Evolutionary conservation across 2,888 invertebrate species (phyloP).

Genomic region (Chromoteleia sp.): DNA sequence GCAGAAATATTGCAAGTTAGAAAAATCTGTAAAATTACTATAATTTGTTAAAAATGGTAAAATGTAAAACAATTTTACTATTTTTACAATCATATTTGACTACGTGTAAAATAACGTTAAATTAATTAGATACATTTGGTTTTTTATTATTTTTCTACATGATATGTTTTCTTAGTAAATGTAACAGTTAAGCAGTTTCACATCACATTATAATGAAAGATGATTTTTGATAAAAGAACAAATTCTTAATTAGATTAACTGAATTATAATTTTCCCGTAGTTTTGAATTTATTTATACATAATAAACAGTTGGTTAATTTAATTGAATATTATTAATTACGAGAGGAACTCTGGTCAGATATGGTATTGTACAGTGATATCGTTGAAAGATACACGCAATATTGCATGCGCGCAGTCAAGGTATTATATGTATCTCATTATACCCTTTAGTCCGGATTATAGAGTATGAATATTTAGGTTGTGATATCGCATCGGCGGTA

Average conservation of each 20-base stretch:
- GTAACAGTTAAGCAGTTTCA: neutral
- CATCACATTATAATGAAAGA: conserved; percentile 6
- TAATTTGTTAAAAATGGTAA: too few relatives aligned
- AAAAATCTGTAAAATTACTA: too few relatives aligned
- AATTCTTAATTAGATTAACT: conserved; percentile 39
- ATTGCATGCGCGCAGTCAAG: conserved; percentile 48
- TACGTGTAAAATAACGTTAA: too few relatives aligned
- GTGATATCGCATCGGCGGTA: conserved; percentile 43
- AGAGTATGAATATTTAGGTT: conserved; percentile 61
- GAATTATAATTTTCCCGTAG: conserved; percentile 24
- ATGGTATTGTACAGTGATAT: conserved; percentile 53
- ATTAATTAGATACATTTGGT: too few relatives aligned
- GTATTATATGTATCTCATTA: conserved; percentile 57
- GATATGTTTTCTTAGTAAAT: too few relatives aligned
- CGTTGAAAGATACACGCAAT: conserved; percentile 63
- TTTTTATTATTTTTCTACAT: too few relatives aligned
- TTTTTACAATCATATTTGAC: too few relatives aligned
- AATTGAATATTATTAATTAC: conserved; percentile 65
- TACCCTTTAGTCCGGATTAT: conserved; percentile 45
- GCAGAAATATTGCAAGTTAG: too few relatives aligned
- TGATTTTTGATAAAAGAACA: conserved; percentile 27
- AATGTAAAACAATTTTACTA: too few relatives aligned
- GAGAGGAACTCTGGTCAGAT: conserved; percentile 34
- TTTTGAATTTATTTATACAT: conserved; percentile 51
- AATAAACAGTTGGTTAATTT: conserved; percentile 51